Conservation (phyloP, 2,113 vertebrate genomes). For the Labeo catla region DNA sequence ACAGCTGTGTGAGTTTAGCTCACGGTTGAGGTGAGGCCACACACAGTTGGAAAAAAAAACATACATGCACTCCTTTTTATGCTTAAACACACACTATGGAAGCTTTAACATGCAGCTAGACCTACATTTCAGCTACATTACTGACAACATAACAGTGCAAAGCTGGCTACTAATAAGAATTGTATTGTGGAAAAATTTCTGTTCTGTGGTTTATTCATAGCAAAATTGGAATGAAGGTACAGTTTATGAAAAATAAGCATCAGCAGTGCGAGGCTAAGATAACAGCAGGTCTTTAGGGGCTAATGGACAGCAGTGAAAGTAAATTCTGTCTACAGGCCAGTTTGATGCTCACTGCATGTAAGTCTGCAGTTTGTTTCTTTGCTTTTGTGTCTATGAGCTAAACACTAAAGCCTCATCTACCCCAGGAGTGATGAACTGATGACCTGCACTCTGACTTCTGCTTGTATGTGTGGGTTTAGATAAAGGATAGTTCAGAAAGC, state of each 20-base stretch:
- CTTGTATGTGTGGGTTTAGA: not conserved
- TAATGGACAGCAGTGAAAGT: not conserved
- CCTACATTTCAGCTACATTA: not conserved
- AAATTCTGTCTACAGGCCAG: not conserved
- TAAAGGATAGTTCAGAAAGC: not conserved
- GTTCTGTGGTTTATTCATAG: not conserved
- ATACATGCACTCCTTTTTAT: not conserved
- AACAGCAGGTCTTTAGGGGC: not conserved
- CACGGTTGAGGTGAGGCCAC: slow-evolving; percentile 42
- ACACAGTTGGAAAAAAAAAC: not conserved
- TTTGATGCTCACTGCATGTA: not conserved
- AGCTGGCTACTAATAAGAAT: slow-evolving; percentile 1
- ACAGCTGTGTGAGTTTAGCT: slow-evolving; percentile 51
- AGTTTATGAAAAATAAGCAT: not conserved
- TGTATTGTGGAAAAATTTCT: not conserved
- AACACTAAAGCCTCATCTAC: not conserved
- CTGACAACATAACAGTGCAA: not conserved
- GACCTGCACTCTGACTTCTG: not conserved
- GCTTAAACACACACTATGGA: slow-evolving; percentile 23
- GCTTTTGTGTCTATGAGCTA: not conserved
- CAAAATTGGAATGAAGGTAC: not conserved
- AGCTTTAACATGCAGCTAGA: not conserved
- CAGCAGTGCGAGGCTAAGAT: not conserved
- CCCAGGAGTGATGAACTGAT: not conserved
- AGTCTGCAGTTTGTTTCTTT: not conserved